Percentiles rank a stretch among this genome's conserved stretches.
Conservation (phyloP, 1,140 invertebrate species). For the Theocolax elegans region DNA sequence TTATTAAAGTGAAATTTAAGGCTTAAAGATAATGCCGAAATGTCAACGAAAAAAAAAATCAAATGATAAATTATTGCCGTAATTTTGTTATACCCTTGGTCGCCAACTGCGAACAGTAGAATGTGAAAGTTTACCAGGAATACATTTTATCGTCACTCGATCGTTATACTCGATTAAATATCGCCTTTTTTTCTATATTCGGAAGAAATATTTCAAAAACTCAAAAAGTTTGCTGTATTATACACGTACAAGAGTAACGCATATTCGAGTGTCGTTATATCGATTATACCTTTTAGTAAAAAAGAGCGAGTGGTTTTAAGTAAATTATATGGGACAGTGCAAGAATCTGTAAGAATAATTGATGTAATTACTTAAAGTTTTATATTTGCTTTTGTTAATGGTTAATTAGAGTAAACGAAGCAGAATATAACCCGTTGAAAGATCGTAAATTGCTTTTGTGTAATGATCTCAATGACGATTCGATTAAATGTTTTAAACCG, state of each 20-base stretch:
- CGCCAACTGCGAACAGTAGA: background rate
- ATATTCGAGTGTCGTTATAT: background rate
- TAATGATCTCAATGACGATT: no score
- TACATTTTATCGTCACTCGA: conserved; percentile 1
- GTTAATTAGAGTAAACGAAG: conserved; percentile 16
- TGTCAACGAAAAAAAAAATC: background rate
- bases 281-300: background rate
- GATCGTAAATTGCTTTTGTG: no score
- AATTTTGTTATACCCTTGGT: conserved; percentile 17
- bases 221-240: background rate
- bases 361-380: conserved; percentile 18
- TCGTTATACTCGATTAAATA: background rate
- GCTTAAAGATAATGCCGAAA: background rate
- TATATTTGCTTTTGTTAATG: background rate
- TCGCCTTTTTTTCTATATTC: background rate
- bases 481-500: background rate
- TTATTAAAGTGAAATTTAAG: background rate
- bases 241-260: background rate
- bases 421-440: background rate
- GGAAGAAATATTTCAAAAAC: conserved; percentile 9
- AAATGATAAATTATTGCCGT: conserved; percentile 17
- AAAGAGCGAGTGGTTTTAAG: background rate
- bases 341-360: background rate
- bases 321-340: conserved; percentile 10
- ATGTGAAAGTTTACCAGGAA: conserved; percentile 24